A percentile compares a stretch with the other conserved stretches of the same genome.
These are phyloP conservation scores for Hypocryptadius cinnamomeus DNA, from an alignment of 2,113 vertebrate genomes.

Conservation along the genomic window DNA sequence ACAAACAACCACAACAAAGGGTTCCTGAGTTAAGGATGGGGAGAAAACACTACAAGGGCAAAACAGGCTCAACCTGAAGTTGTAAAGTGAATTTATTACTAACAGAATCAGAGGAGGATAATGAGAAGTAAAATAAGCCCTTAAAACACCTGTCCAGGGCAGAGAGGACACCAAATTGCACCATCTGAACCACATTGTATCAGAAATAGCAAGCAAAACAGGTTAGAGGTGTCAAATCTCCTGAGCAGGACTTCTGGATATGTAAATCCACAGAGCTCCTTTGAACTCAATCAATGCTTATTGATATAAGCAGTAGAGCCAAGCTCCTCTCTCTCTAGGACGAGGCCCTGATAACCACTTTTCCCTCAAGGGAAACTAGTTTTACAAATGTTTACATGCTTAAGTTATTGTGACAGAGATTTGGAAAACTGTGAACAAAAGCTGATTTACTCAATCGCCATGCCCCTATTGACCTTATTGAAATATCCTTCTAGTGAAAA, in stretches of 20 bases:
- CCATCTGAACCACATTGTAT: neutral
- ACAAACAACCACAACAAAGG: neutral
- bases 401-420: neutral
- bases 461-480: neutral
- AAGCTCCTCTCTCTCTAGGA: neutral
- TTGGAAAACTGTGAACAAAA: slow-evolving; percentile 41
- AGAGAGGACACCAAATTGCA: neutral
- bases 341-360: neutral
- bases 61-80: neutral
- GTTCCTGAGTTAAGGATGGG: neutral
- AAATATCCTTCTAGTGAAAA: slow-evolving; percentile 45
- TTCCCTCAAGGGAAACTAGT: neutral
- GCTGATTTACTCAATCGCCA: neutral
- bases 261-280: neutral
- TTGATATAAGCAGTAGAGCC: neutral
- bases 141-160: neutral
- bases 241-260: neutral
- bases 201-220: neutral
- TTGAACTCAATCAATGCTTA: neutral
- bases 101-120: neutral
- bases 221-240: neutral
- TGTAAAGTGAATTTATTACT: neutral
- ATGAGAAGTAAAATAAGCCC: neutral
- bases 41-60: neutral
- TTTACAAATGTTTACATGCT: neutral